These are phyloP conservation scores for Drosophila tristis DNA, from an alignment of 1,140 invertebrate genomes.

Conservation along the genomic window DNA sequence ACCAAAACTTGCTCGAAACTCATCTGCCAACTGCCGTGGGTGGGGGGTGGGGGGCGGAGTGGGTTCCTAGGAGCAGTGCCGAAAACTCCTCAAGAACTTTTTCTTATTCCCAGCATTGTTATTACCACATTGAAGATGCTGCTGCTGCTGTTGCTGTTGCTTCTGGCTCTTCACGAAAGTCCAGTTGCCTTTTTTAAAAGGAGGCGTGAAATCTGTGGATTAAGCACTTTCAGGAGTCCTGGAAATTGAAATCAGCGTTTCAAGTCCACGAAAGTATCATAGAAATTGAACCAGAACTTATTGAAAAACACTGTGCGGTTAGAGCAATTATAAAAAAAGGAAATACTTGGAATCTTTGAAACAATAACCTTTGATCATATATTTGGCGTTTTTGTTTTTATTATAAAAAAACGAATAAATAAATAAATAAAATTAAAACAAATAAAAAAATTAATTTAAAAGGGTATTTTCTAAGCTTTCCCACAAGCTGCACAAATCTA, in stretches of 20 bases:
- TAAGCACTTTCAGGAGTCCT: slow-evolving; percentile 2
- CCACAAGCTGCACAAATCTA: background rate
- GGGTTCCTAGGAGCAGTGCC: background rate
- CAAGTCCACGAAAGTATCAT: slow-evolving; percentile 18
- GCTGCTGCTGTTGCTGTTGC: slow-evolving; percentile 24
- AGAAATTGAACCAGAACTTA: slow-evolving; percentile 29
- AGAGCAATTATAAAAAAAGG: background rate
- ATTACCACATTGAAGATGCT: slow-evolving; percentile 63
- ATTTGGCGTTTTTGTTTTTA: too few species aligned
- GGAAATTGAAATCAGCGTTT: too few species aligned
- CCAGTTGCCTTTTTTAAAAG: slow-evolving; percentile 28
- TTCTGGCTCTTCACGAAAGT: slow-evolving; percentile 33
- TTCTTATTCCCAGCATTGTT: slow-evolving; percentile 66
- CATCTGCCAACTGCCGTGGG: slow-evolving; percentile 60
- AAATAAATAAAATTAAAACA: too few species aligned
- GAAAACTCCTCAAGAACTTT: slow-evolving; percentile 68
- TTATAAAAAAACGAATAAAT: too few species aligned
- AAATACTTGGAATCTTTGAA: too few species aligned
- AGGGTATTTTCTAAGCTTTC: too few species aligned
- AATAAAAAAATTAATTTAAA: background rate
- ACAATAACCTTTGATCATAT: too few species aligned
- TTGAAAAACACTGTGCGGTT: slow-evolving; percentile 30
- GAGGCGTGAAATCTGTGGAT: slow-evolving; percentile 50
- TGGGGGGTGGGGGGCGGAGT: background rate
- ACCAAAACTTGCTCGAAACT: slow-evolving; percentile 68